Percentiles rank a stretch among this genome's conserved stretches.
phyloP scores from a whole-genome alignment of 2,113 vertebrate genomes.

The Melanerpes aurifrons region DNA sequence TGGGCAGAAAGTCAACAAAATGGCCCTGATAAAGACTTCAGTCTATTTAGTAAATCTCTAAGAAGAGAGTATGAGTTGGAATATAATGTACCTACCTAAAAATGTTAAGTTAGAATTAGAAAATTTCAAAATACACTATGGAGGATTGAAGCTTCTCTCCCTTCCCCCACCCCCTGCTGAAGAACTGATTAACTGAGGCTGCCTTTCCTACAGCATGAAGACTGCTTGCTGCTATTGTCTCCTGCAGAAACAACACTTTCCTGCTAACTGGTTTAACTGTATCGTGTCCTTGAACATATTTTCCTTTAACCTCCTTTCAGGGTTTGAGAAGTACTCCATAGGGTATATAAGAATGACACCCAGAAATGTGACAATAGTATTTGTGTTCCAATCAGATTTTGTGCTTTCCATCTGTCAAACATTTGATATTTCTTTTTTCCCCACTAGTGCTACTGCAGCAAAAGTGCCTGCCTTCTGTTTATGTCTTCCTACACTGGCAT shows the following conservation, averaged over 20 bases:
- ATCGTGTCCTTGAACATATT: conserved; percentile 17
- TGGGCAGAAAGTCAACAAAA: neutral
- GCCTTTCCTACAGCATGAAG: neutral
- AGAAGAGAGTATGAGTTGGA: neutral
- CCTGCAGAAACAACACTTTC: conserved; percentile 18
- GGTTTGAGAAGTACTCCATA: neutral
- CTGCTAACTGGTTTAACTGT: conserved; percentile 52
- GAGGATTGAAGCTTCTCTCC: neutral
- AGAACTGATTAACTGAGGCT: conserved; percentile 17
- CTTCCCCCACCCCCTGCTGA: neutral
- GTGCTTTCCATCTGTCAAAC: conserved; percentile 60
- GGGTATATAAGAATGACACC: neutral
- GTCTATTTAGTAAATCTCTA: neutral
- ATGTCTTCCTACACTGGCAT: conserved; percentile 71
- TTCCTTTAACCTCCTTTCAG: neutral
- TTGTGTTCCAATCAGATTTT: conserved; percentile 11
- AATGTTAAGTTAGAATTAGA: neutral
- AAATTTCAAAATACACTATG: neutral
- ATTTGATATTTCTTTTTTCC: conserved; percentile 57
- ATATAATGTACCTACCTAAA: neutral
- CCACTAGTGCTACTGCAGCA: conserved; percentile 58
- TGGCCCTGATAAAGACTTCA: neutral
- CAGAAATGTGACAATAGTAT: neutral
- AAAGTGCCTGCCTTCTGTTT: conserved; percentile 82
- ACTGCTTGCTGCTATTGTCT: conserved; percentile 55